phyloP scores from a whole-genome alignment of 2,888 invertebrate genomes.

The Diplolepis rosae region DNA sequence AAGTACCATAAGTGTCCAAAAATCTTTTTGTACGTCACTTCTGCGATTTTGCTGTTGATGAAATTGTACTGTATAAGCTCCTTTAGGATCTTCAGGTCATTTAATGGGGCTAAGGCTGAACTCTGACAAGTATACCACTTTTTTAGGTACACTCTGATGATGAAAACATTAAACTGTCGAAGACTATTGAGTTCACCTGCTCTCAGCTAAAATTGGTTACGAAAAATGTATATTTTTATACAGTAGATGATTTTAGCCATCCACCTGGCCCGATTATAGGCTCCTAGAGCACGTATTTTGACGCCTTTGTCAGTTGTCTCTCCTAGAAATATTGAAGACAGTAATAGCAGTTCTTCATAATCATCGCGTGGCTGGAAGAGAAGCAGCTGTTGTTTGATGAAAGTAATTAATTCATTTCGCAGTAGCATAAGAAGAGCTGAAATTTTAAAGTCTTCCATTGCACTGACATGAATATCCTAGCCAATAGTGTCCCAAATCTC shows the following conservation, averaged over 20 bases:
- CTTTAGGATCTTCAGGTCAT: constrained; percentile 7
- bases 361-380: background rate
- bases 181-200: constrained; percentile 11
- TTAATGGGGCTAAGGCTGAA: constrained; percentile 29
- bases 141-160: constrained; percentile 8
- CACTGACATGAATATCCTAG: too few relatives aligned
- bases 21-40: background rate
- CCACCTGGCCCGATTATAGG: constrained; percentile 21
- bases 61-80: background rate
- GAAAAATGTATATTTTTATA: constrained; percentile 24
- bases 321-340: constrained; percentile 1
- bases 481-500: too few relatives aligned
- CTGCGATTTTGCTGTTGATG: constrained; percentile 16
- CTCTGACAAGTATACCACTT: constrained; percentile 19
- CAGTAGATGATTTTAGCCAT: constrained; percentile 28
- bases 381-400: background rate
- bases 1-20: too few relatives aligned
- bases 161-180: constrained; percentile 19
- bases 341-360: background rate
- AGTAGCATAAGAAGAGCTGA: background rate
- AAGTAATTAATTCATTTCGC: background rate
- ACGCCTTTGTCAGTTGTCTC: background rate
- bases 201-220: constrained; percentile 5
- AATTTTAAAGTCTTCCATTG: background rate
- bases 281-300: background rate